These are phyloP conservation scores for Myoxocephalus aenaeus DNA, from an alignment of 2,797 vertebrate genomes.

Conservation along the genomic window DNA sequence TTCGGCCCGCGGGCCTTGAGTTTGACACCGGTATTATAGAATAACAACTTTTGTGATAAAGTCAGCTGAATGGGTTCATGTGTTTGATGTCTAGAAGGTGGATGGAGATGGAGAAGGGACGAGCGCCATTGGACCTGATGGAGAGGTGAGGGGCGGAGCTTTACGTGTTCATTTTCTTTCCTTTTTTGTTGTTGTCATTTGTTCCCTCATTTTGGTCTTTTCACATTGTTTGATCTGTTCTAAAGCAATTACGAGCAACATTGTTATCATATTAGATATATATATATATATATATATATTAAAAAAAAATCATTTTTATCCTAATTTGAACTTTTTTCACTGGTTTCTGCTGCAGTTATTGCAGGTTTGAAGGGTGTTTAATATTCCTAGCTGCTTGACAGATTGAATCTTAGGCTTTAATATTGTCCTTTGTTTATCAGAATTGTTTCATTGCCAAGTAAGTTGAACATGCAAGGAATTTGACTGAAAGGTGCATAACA, in stretches of 20 bases:
- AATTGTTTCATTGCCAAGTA: too few relatives aligned
- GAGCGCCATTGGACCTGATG: slow-evolving; percentile 92
- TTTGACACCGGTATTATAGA: not conserved
- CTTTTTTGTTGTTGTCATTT: not conserved
- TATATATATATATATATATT: too few relatives aligned
- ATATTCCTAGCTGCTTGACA: not conserved
- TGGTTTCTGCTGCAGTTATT: not conserved
- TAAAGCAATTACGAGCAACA: not conserved
- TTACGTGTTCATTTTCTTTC: not conserved
- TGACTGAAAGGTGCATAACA: too few relatives aligned
- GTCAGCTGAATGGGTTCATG: slow-evolving; percentile 8
- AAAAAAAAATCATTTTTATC: too few relatives aligned
- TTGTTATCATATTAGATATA: not conserved
- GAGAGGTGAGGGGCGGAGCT: slow-evolving; percentile 87
- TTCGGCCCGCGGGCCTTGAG: too few relatives aligned
- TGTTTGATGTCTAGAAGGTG: slow-evolving; percentile 85
- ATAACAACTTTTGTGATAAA: not conserved
- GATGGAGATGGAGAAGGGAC: slow-evolving; percentile 93
- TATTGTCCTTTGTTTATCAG: not conserved
- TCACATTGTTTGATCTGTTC: not conserved
- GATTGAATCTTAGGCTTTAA: not conserved
- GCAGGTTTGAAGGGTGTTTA: not conserved
- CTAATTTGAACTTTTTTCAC: too few relatives aligned
- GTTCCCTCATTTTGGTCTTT: not conserved
- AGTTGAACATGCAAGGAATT: too few relatives aligned